phyloP scores from a whole-genome alignment of 2,113 vertebrate genomes.

The Nycticryphes semicollaris region DNA sequence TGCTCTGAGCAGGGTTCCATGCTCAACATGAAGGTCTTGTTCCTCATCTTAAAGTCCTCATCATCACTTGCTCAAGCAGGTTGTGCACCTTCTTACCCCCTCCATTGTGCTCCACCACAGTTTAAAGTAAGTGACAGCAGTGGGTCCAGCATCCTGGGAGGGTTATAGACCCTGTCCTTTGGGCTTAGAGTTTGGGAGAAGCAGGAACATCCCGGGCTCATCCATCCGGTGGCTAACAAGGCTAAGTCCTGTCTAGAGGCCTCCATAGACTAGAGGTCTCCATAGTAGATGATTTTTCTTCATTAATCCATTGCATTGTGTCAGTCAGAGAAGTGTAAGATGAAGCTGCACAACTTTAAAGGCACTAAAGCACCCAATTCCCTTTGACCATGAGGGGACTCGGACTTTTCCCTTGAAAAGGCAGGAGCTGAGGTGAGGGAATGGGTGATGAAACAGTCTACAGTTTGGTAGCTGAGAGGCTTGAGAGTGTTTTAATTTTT shows the following conservation, averaged over 20 bases:
- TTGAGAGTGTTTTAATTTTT: background rate
- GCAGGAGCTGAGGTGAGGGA: background rate
- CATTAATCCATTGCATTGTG: background rate
- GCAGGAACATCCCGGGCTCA: background rate
- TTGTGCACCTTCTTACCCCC: background rate
- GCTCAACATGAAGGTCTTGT: background rate
- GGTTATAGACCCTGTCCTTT: background rate
- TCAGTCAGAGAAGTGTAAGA: background rate
- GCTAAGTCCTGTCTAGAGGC: background rate
- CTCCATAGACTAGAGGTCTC: background rate
- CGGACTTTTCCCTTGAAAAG: background rate
- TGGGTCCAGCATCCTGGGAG: accelerated
- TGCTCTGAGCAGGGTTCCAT: accelerated
- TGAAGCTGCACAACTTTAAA: background rate
- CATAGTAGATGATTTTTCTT: background rate
- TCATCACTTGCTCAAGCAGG: background rate
- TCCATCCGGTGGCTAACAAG: background rate
- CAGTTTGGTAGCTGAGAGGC: background rate
- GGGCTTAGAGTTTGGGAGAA: background rate
- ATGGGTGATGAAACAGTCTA: background rate
- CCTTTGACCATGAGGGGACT: background rate
- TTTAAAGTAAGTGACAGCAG: background rate
- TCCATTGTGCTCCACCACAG: background rate
- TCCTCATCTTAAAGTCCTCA: background rate
- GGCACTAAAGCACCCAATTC: background rate